A percentile compares a stretch with the other conserved stretches of the same genome.
phyloP scores from a whole-genome alignment of 92 coral and sea anemone species.

The Porites cylindrica region DNA sequence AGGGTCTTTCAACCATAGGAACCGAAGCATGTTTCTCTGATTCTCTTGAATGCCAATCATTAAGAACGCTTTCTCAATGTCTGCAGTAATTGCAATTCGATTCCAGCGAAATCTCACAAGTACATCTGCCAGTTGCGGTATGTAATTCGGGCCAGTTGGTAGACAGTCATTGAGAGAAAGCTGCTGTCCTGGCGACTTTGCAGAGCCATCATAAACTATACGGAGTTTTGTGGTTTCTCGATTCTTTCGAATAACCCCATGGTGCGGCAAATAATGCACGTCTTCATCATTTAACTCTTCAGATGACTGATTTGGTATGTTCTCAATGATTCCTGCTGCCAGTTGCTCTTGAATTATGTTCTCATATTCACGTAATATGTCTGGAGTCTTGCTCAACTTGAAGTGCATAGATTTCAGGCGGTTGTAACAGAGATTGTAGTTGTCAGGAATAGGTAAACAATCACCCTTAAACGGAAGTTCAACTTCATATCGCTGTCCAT shows the following conservation, averaged over 20 bases:
- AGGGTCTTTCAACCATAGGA: slow-evolving; percentile 20
- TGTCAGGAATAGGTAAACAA: background rate
- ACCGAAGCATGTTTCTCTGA: background rate
- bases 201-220: slow-evolving; percentile 65
- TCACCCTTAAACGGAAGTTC: slow-evolving; percentile 38
- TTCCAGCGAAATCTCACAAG: slow-evolving; percentile 38
- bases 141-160: slow-evolving; percentile 50
- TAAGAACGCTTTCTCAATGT: slow-evolving; percentile 23
- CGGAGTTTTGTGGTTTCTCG: slow-evolving; percentile 61
- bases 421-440: slow-evolving; percentile 36
- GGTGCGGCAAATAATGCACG: slow-evolving; percentile 63
- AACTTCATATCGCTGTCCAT: slow-evolving; percentile 39
- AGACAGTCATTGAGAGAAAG: slow-evolving; percentile 41
- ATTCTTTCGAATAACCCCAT: slow-evolving; percentile 49
- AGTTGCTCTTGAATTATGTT: slow-evolving; percentile 48
- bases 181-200: background rate
- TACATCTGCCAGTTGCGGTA: slow-evolving; percentile 52
- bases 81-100: slow-evolving; percentile 16
- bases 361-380: background rate
- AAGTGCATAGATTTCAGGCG: slow-evolving; percentile 21
- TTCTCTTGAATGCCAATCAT: slow-evolving; percentile 9
- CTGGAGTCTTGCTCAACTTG: slow-evolving; percentile 24
- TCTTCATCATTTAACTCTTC: background rate
- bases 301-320: no score
- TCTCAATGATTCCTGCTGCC: slow-evolving; percentile 15